Evolutionary conservation across 2,113 vertebrate genomes (phyloP).

Genomic region (Ophthalmotilapia sp.): DNA sequence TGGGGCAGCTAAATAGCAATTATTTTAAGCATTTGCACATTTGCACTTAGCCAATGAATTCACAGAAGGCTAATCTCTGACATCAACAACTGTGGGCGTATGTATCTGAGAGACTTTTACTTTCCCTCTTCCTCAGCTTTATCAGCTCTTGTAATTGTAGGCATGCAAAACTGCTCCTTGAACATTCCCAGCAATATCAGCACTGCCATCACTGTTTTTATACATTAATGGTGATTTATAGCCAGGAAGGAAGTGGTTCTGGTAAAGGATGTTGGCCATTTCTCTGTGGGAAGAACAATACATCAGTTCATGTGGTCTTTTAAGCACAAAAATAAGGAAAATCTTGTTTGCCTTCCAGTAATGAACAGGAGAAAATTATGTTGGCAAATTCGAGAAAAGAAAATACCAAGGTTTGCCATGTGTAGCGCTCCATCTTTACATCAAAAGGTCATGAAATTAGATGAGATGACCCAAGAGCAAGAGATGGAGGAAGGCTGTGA

Average conservation of each 20-base stretch:
- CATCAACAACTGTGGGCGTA: neutral
- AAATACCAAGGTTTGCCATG: neutral
- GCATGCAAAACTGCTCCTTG: neutral
- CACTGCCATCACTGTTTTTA: neutral
- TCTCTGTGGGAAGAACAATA: neutral
- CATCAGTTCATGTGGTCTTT: neutral
- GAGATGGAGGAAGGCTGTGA: neutral
- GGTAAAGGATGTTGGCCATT: neutral
- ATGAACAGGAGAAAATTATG: neutral
- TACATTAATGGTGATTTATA: slow-evolving; percentile 9
- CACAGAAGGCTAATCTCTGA: neutral
- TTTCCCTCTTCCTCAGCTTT: neutral
- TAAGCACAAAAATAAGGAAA: neutral
- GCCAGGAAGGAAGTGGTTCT: slow-evolving; percentile 17
- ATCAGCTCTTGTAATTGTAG: neutral
- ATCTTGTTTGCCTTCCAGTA: neutral
- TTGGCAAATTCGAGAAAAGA: neutral
- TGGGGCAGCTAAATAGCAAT: neutral
- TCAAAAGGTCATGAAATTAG: neutral
- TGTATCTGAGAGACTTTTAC: neutral
- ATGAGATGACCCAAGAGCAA: neutral
- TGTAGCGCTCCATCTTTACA: neutral
- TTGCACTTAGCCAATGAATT: neutral
- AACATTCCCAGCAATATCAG: slow-evolving; percentile 11
- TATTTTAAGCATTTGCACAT: neutral